phyloP scores from a whole-genome alignment of 2,888 invertebrate species.

The Galeruca laticollis region DNA sequence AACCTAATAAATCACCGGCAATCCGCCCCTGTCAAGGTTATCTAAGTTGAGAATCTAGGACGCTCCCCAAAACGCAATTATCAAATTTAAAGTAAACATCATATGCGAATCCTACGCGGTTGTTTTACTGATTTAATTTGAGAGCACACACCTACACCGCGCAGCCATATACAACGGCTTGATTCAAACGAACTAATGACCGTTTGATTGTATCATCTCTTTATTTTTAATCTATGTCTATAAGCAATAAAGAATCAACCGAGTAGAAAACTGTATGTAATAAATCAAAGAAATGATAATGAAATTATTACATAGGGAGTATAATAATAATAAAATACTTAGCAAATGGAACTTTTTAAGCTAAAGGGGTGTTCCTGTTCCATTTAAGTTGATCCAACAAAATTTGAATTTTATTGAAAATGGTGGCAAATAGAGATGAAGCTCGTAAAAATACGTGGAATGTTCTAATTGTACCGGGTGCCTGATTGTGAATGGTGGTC shows the following conservation, averaged over 20 bases:
- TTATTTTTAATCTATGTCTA: constrained; percentile 8
- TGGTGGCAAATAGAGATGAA: no score
- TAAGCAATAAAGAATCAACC: constrained; percentile 11
- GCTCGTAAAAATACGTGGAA: no score
- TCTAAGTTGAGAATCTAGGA: constrained; percentile 25
- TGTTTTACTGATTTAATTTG: constrained; percentile 48
- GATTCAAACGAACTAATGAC: not conserved
- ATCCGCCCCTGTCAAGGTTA: constrained; percentile 30
- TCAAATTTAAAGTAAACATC: constrained; percentile 54
- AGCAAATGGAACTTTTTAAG: no score
- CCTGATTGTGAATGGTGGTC: no score
- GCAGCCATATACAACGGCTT: constrained; percentile 3
- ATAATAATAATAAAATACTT: no score
- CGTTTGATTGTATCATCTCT: not conserved
- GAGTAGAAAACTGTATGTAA: not conserved
- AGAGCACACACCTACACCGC: constrained; percentile 41
- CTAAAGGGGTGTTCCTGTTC: no score
- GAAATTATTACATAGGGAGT: no score
- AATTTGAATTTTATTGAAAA: no score
- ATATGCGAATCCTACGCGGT: constrained; percentile 53
- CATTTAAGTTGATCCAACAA: no score
- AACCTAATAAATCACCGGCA: constrained; percentile 1
- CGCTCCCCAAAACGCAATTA: constrained; percentile 52
- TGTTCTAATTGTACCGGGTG: no score
- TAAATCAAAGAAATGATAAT: no score